A percentile compares a stretch with the other conserved stretches of the same genome.
Evolutionary conservation across 1,140 invertebrate species (phyloP).

Genomic region (Melitaea cinxia): DNA sequence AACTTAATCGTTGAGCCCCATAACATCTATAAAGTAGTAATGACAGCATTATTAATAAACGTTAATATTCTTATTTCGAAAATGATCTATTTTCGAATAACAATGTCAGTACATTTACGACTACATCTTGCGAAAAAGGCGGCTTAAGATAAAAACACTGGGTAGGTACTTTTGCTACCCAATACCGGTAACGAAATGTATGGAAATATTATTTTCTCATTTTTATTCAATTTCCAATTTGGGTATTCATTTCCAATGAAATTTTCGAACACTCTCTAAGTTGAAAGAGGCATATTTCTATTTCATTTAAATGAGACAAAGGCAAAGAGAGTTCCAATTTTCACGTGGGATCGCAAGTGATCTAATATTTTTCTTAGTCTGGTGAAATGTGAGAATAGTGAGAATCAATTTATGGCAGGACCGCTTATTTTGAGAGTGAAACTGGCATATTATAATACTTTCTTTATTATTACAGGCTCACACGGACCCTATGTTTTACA

Average conservation of each 20-base stretch:
- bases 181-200: not conserved
- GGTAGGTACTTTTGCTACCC: too few relatives aligned
- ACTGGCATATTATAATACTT: not conserved
- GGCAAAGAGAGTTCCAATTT: slow-evolving; percentile 1
- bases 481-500: not conserved
- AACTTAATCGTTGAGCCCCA: too few relatives aligned
- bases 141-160: too few relatives aligned
- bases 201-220: not conserved
- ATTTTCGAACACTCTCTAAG: not conserved
- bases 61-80: too few relatives aligned
- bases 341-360: not conserved
- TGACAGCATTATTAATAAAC: too few relatives aligned
- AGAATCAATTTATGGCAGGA: not conserved
- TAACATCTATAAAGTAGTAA: too few relatives aligned
- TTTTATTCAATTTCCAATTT: slow-evolving; percentile 8
- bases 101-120: too few relatives aligned
- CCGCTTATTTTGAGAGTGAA: not conserved
- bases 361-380: not conserved
- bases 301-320: slow-evolving; percentile 8
- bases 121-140: too few relatives aligned
- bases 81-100: too few relatives aligned
- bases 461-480: not conserved
- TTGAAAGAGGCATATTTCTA: slow-evolving; percentile 4
- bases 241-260: not conserved
- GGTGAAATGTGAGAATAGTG: not conserved